Base-by-base conservation (phyloP, 2,888 invertebrate genomes). In the Sinhomidia bicolor region DNA sequence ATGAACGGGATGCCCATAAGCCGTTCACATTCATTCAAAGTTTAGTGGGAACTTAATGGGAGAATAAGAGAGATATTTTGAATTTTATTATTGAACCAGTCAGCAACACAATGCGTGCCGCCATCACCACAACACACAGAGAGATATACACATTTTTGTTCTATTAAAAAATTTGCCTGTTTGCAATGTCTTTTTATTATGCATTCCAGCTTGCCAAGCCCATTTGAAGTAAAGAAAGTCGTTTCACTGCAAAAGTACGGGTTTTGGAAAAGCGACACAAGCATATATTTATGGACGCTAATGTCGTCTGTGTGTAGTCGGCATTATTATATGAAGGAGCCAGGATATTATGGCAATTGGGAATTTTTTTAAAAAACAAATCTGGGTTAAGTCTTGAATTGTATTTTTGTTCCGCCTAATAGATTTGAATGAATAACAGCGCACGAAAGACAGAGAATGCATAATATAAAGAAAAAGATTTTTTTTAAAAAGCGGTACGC, bases 31-130 rank as follows among this genome's bases (percentile, higher is more conserved):
- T 65, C 29, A 29, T 29, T 29, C 65, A 65, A 65, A 65, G 17
- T 65, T 65, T 65, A 65, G 32, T 65, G 32, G 32, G 65, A 6
- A 3, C 32, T 12, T 65, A 65, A 65, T 65, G 65, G 17, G 65
- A 65, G 65, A 65, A 32, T 32, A 32, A 65, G 65, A 32, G 65
- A 26, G 9, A 57, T 32, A 32, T 65, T 65, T 65, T 65, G 29
- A 65, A 32, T 65, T 65, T 65, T 65, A 65, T 65, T 65, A 65
- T 65, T 65, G 65, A 9, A 32, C 29, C 32, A 65, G 65, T 65
- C 65, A 65, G 26, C 26, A 14, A 32, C 32, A 65, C 32, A 65
- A 32, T 65, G 29, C 14, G 65, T n/a, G 5, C 26, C 32, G 12
- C 60, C 14, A 26, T 3, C 5, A 65, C n/a, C 32, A n/a, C 32